Base-by-base conservation (phyloP, 2,797 vertebrate genomes). In the Phrynocephalus forsythii region DNA sequence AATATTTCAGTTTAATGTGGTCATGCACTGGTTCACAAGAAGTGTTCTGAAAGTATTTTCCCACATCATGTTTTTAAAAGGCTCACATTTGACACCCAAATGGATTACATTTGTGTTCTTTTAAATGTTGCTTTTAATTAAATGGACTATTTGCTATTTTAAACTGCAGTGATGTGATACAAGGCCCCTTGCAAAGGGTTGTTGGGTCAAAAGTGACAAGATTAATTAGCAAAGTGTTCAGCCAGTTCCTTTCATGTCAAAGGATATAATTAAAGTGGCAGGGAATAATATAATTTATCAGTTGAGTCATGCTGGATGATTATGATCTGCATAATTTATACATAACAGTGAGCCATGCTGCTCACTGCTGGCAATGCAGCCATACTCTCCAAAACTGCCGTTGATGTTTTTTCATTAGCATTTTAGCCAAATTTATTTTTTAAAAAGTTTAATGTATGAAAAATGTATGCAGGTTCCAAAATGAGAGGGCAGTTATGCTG, bases 231-330 rank as follows among this genome's bases (percentile, higher is more conserved):
- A 87, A 87, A 90, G 68, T 48, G 85, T 86, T 92, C 84, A 81
- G 18, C 87, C 52, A 85, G 0, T 6, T 91, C 89, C 24, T 93
- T 92, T 91, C 69, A 86, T 84, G 81, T 90, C 90, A 93, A 89
- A 93, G 92, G 52, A 89, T 87, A 92, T 91, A 93, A 93, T 92
- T 93, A 94, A 91, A 85, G 82, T 87, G 80, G 38, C 38, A 88
- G 0, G 85, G 83, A 91, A 90, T 84, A 92, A 86, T 91, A 68
- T 88, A 88, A 90, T 95, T 90, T 89, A 90, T 90, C 77, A 87
- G 69, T 90, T 90, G 84, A 87, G 73, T 89, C 80, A 86, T 79
- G 82, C 30, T 33, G 89, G 88, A 88, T 88, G 78, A 90, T 87
- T 89, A 56, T 78, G 30, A 92, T 84, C 50, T 92, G 38, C 81